Evolutionary conservation across 2,113 vertebrate species (phyloP), one percentile per base, ranked within the genome.

Genomic region (Zapornia atra): DNA sequence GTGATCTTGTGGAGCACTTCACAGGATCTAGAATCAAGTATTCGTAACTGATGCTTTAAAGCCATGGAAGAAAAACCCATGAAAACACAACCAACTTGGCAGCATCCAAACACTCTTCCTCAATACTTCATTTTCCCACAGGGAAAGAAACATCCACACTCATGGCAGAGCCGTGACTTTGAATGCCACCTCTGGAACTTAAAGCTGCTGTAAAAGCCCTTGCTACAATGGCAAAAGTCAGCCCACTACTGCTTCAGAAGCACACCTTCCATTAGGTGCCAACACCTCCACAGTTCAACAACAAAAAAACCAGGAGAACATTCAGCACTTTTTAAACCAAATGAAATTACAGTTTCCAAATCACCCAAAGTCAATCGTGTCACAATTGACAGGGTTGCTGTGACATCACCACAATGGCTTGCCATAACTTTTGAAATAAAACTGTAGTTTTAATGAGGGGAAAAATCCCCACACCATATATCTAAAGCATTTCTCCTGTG

Each of bases 341-440:
- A 69, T 25, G 12, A 75, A 89, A 90, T 69, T 46, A 64, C 18
- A 31, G 54, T 63, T 88, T 83, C 80, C 78, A 51, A 80, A 33
- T 56, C 63, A 59, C 54, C n/a, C 15, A 1, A 80, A 88, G 48
- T 38, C 63, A 40, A 56, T 24, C 86, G 63, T 53, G 66, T 31
- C 19, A 6, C 34, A 40, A 84, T 24, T 51, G 65, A 77, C 76
- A 11, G 46, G 73, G 28, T 19, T 77, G n/a, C 59, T 88, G 68
- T 50, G 59, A 66, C 75, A 86, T 18, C 68, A 81, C 42, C 64
- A 88, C 20, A 46, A 78, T 2, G 42, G 46, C 42, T 66, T 70
- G 34, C 42, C 83, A 46, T 46, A 86, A 94, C 64, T 86, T 95
- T 38, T 63, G 64, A 94, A 94, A 86, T 60, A 11, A 81, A 92